Base-by-base conservation (phyloP, 2,888 invertebrate species). In the Slavum lentiscoides region DNA sequence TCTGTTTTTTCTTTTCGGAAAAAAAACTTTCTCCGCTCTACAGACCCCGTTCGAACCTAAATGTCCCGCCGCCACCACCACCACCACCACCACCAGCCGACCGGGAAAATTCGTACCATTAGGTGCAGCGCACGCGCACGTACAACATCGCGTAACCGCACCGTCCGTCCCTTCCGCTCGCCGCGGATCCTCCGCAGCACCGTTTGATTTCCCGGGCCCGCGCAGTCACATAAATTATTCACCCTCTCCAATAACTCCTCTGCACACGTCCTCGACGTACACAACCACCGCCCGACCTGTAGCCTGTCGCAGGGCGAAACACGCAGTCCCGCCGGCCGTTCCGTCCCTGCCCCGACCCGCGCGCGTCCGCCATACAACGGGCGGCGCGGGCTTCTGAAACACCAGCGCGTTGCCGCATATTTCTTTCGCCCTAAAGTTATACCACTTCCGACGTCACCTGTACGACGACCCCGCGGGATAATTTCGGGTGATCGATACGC, bases 191-290 rank as follows among this genome's bases (percentile, higher is more conserved):
- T 1, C 55, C 43, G 13, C 11, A 17, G 30, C 43, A 62, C 62
- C 21, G 64, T 74, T 74, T 64, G 74, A 74, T 74, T 74, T 74
- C 53, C 62, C 74, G 74, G 74, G 64, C 74, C 62, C 74, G 43
- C 43, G 62, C n/a, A 37, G 62, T 64, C 74, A 74, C 74, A 74
- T 74, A 64, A 74, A 74, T 74, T 64, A 74, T 74, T 74, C 74
- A 64, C 74, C 74, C 74, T 74, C 74, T 74, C 74, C 74, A 30
- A 62, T 53, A 53, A 17, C 62, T 30, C 37, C 15, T 21, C n/a
- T 30, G 30, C 4, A 30, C 30, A 4, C 30, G 30, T 30, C 30
- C 30, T 30, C 30, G 30, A 30, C 72, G 23, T 11, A n/a, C 43
- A 3, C 3, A 21, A 1, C 21, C 15, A 1, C 58, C 43, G 0